A percentile compares a stretch with the other conserved stretches of the same genome.
phyloP scores from a whole-genome alignment of 1,140 invertebrate species.

The Gryllus bimaculatus region DNA sequence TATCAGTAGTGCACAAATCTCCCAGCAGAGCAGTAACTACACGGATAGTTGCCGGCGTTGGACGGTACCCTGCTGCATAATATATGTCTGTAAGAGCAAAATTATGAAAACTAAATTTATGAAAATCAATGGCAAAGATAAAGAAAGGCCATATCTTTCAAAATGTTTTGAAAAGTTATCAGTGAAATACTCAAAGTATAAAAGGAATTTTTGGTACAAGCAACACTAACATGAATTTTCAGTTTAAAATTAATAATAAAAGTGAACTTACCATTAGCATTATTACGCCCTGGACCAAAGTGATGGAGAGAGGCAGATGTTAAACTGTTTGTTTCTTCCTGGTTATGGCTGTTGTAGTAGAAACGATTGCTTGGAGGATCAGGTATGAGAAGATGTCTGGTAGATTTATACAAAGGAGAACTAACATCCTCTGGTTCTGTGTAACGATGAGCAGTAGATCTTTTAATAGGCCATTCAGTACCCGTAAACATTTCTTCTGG shows the following conservation, averaged over 20 bases:
- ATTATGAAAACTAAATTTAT: too few relatives aligned
- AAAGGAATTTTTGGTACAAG: too few relatives aligned
- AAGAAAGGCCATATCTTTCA: too few relatives aligned
- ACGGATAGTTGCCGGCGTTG: constrained; percentile 57
- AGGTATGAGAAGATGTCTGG: constrained; percentile 62
- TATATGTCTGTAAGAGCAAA: constrained; percentile 15
- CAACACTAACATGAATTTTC: background rate
- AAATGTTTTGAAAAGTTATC: too few relatives aligned
- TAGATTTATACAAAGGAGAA: constrained; percentile 67
- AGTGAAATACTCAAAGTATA: too few relatives aligned
- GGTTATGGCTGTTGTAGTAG: constrained; percentile 50
- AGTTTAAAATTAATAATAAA: background rate
- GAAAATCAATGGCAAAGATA: too few relatives aligned
- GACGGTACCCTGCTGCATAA: constrained; percentile 40
- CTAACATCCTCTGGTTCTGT: constrained; percentile 68
- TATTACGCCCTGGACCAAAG: background rate
- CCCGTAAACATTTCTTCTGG: constrained; percentile 42
- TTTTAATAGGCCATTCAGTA: constrained; percentile 61
- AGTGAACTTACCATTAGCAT: background rate
- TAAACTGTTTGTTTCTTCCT: constrained; percentile 18
- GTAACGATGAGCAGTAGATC: constrained; percentile 66
- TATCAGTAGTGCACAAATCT: constrained; percentile 61
- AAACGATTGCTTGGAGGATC: constrained; percentile 44
- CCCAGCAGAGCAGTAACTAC: constrained; percentile 61
- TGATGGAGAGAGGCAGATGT: constrained; percentile 22